Conservation (phyloP, 1,140 invertebrate genomes). For the Ostrea edulis region DNA sequence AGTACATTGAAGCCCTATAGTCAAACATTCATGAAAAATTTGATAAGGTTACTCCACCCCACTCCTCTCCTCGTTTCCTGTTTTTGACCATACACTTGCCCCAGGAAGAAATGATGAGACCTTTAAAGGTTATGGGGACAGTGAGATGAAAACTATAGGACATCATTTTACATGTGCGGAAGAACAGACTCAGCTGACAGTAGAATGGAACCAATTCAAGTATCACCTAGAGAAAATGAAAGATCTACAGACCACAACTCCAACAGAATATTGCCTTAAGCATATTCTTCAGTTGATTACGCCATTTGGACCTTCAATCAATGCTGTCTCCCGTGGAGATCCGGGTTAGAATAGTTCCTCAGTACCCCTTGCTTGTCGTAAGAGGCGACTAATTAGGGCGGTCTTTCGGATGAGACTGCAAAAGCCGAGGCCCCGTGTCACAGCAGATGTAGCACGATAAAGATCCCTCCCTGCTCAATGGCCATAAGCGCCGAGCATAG, state of each 20-base stretch:
- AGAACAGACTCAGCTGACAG: neutral
- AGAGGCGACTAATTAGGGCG: too few species aligned
- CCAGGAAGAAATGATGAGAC: neutral
- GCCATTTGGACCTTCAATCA: neutral
- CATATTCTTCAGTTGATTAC: neutral
- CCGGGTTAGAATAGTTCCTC: too few species aligned
- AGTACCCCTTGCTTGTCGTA: too few species aligned
- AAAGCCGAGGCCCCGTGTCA: too few species aligned
- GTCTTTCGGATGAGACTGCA: too few species aligned
- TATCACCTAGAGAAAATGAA: conserved; percentile 40
- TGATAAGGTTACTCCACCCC: neutral
- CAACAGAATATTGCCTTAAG: neutral
- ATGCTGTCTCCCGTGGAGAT: too few species aligned
- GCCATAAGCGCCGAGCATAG: too few species aligned
- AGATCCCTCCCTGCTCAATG: too few species aligned
- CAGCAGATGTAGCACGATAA: too few species aligned
- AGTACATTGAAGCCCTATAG: neutral
- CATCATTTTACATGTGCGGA: neutral
- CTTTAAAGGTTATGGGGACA: neutral
- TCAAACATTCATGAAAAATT: neutral
- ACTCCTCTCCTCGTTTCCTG: neutral
- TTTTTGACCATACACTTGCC: neutral
- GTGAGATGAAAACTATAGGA: neutral
- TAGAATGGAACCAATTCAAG: conserved; percentile 31
- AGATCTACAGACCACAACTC: neutral